Evolutionary conservation across 2,888 invertebrate genomes (phyloP), one percentile per base, ranked within the genome.

Genomic region (Dryococelus australis): DNA sequence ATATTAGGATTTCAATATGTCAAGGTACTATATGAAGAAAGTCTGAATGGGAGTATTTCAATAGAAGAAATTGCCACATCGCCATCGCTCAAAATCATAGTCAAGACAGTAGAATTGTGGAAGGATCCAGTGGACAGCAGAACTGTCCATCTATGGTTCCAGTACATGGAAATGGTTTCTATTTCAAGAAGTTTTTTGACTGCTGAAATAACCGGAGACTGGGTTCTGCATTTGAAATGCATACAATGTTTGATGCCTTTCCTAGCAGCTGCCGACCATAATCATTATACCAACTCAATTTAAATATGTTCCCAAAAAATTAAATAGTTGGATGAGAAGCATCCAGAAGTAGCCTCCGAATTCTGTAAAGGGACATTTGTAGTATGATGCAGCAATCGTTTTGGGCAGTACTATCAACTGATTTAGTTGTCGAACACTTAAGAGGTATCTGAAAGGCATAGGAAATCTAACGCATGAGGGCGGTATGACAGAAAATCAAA

Each of bases 31-130:
- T 83, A 83, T 83, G 83, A 83, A 43, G 83, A 43, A 27, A 83
- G 83, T 83, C 24, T 83, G 83, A 83, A 83, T 28, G 35, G 9
- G 24, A 83, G 43, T 83, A 83, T 83, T 43, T 28, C 83, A 83
- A 43, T 28, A 24, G 83, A 83, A 83, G 5, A 28, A 83, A 83
- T 35, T 9, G 35, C 28, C 35, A 43, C 83, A 83, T 83, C 83
- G 24, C 83, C 83, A 43, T 83, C 28, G 1, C 83, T 43, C 24
- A 83, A 28, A 83, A 28, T 0, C 83, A 83, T 12, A 83, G 83
- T 28, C 5, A 83, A 83, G 83, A 43, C 83, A 83, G 83, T 83
- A 83, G 28, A 83, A 83, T 35, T 83, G 83, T 83, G 83, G 83
- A 83, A 27, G 83, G 35, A 83, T 83, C 35, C 83, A 83, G 6